Conservation (phyloP, 2,888 invertebrate species). For the Homarus gammarus region DNA sequence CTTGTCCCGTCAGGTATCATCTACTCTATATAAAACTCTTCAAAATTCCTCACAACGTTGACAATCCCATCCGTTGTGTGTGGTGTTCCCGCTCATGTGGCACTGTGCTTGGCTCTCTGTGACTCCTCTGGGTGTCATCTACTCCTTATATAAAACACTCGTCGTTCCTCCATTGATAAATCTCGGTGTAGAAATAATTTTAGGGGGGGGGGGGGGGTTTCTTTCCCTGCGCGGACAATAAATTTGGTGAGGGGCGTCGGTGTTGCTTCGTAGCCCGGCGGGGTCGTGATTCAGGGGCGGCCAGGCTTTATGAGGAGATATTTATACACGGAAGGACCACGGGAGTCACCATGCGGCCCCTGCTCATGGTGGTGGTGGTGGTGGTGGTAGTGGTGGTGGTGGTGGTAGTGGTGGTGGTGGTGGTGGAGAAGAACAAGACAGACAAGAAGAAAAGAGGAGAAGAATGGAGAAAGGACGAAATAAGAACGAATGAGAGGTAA, state of each 20-base stretch:
- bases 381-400: not conserved
- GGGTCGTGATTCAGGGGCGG: constrained; percentile 38
- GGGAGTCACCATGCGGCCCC: no score
- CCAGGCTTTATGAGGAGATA: constrained; percentile 52
- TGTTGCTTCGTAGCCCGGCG: constrained; percentile 19
- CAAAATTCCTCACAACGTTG: not conserved
- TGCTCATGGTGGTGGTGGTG: not conserved
- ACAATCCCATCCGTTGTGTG: constrained; percentile 16
- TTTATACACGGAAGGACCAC: constrained; percentile 44
- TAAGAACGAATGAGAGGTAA: not conserved
- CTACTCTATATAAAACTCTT: no score
- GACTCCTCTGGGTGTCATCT: not conserved
- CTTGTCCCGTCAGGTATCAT: no score
- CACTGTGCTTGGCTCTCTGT: not conserved
- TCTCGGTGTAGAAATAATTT: constrained; percentile 59
- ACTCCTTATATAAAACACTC: constrained; percentile 25
- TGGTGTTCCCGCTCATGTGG: not conserved
- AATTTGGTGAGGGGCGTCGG: constrained; percentile 33
- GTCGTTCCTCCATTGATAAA: constrained; percentile 52
- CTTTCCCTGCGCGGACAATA: constrained; percentile 55
- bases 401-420: not conserved
- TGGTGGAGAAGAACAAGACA: not conserved
- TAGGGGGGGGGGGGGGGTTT: constrained; percentile 42
- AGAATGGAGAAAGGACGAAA: not conserved
- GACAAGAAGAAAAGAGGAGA: not conserved